These are phyloP conservation scores for Graphium colonna DNA, from an alignment of 2,888 invertebrate species.

Conservation along the genomic window DNA sequence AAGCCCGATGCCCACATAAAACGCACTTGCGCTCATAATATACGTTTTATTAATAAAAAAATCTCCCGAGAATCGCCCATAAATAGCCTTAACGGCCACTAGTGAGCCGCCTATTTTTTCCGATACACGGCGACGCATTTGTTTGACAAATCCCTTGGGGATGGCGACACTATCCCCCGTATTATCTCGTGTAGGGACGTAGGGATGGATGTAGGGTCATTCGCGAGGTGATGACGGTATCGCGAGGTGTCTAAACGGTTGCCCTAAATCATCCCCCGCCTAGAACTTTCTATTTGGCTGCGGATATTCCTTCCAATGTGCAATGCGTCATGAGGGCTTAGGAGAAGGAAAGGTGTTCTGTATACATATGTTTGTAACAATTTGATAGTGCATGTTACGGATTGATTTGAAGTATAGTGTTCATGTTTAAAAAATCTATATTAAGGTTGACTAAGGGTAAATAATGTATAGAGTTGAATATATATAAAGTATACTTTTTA, in stretches of 20 bases:
- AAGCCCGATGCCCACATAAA: slow-evolving; percentile 69
- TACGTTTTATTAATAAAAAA: slow-evolving; percentile 80
- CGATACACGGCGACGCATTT: slow-evolving; percentile 75
- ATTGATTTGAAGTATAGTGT: no score
- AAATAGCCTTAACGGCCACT: slow-evolving; percentile 76
- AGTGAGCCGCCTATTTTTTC: slow-evolving; percentile 73
- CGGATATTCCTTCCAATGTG: slow-evolving; percentile 36
- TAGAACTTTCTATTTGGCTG: slow-evolving; percentile 61
- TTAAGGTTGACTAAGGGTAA: no score
- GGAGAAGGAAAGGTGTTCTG: neutral
- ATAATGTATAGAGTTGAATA: no score
- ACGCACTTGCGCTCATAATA: slow-evolving; percentile 79
- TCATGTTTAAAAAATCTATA: no score
- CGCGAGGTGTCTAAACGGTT: slow-evolving; percentile 55
- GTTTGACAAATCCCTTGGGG: slow-evolving; percentile 78
- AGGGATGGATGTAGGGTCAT: slow-evolving; percentile 78
- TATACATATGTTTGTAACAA: no score
- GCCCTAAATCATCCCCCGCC: slow-evolving; percentile 68
- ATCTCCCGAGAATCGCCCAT: slow-evolving; percentile 72
- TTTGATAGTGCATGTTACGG: no score
- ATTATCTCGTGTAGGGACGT: slow-evolving; percentile 65
- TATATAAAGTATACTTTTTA: no score
- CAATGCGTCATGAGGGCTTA: slow-evolving; percentile 51
- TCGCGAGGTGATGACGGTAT: slow-evolving; percentile 74
- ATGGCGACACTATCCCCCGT: slow-evolving; percentile 68